Percentiles rank a stretch among this genome's conserved stretches.
Conservation (phyloP, 2,888 invertebrate genomes). For the Diploptera punctata region DNA sequence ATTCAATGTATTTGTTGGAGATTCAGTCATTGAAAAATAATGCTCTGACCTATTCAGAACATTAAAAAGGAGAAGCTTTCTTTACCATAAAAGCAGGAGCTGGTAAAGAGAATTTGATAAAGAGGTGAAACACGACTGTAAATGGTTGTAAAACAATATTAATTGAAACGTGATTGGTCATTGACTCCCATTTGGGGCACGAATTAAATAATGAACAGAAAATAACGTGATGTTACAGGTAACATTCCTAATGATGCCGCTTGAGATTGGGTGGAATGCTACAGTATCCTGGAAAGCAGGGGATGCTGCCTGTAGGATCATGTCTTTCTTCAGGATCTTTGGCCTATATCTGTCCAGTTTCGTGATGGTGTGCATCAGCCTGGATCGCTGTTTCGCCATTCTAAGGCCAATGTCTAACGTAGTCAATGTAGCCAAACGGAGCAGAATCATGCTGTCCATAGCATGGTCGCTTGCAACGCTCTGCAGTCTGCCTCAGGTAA, state of each 20-base stretch:
- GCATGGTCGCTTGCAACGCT: slow-evolving; percentile 83
- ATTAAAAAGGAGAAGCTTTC: too few relatives aligned
- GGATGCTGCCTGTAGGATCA: slow-evolving; percentile 82
- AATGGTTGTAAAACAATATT: too few relatives aligned
- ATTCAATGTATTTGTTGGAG: too few relatives aligned
- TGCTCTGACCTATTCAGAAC: too few relatives aligned
- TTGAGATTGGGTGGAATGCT: slow-evolving; percentile 87
- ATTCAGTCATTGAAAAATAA: too few relatives aligned
- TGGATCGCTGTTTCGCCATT: slow-evolving; percentile 89
- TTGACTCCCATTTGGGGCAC: too few relatives aligned
- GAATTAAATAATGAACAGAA: too few relatives aligned
- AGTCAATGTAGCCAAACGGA: slow-evolving; percentile 73
- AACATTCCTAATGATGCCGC: slow-evolving; percentile 88
- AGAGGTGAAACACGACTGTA: too few relatives aligned
- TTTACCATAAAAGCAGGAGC: too few relatives aligned
- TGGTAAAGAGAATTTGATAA: too few relatives aligned
- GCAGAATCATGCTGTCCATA: slow-evolving; percentile 75
- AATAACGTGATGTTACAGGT: slow-evolving; percentile 69
- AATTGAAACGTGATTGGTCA: too few relatives aligned
- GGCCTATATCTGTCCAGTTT: slow-evolving; percentile 88
- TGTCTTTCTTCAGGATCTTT: slow-evolving; percentile 87
- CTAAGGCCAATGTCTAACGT: slow-evolving; percentile 76
- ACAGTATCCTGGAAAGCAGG: slow-evolving; percentile 89
- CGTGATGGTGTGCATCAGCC: slow-evolving; percentile 86
- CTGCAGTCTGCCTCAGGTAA: slow-evolving; percentile 91